Percentiles rank a stretch among this genome's conserved stretches.
Evolutionary conservation across 2,113 vertebrate genomes (phyloP).

Genomic region (Pseudolaguvia tuberculata): DNA sequence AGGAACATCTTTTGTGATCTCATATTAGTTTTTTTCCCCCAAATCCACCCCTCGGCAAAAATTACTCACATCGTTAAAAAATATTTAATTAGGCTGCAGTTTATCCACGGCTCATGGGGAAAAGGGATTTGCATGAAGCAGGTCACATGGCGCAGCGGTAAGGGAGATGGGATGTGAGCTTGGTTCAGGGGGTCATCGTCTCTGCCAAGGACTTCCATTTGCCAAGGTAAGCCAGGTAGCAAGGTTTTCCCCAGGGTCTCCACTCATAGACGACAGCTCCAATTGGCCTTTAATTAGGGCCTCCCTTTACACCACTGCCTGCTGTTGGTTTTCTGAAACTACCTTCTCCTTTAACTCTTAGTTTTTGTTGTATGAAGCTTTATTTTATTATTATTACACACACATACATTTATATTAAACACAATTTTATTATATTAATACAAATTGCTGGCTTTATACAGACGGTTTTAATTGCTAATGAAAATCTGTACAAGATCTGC

Average conservation of each 20-base stretch:
- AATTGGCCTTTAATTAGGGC: slow-evolving; percentile 85
- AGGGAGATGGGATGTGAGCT: slow-evolving; percentile 89
- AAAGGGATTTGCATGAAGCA: slow-evolving; percentile 91
- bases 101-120: slow-evolving; percentile 87
- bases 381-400: no score
- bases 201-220: slow-evolving; percentile 86
- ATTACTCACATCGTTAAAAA: slow-evolving; percentile 97
- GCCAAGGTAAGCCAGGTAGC: slow-evolving; percentile 85
- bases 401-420: no score
- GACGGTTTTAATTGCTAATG: no score
- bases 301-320: slow-evolving; percentile 78
- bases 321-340: slow-evolving; percentile 51
- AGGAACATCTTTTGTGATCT: slow-evolving; percentile 96
- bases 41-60: slow-evolving; percentile 93
- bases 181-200: slow-evolving; percentile 83
- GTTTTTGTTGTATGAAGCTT: background rate
- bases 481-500: no score
- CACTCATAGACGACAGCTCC: slow-evolving; percentile 77
- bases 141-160: slow-evolving; percentile 78
- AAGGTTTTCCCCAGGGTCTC: slow-evolving; percentile 73
- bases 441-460: no score
- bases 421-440: no score
- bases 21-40: slow-evolving; percentile 89
- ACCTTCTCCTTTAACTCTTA: background rate
- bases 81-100: slow-evolving; percentile 97